Percentiles rank a stretch among this genome's conserved stretches.
These are phyloP conservation scores for Megaustenia siamemsis DNA, from an alignment of 2,888 invertebrate species.

Conservation along the genomic window DNA sequence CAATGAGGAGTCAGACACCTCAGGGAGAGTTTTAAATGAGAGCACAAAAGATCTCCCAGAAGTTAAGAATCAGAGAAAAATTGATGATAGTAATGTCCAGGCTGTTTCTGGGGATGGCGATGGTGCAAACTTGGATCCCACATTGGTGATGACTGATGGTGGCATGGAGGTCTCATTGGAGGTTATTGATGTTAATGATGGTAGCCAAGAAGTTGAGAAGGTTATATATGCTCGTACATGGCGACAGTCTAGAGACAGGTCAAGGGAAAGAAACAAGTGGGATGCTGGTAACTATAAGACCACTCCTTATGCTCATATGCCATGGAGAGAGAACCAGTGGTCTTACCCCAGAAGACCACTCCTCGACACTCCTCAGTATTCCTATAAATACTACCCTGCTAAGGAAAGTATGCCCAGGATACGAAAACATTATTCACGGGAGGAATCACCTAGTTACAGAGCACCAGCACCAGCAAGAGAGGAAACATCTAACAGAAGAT, in stretches of 20 bases:
- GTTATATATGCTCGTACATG: conserved; percentile 39
- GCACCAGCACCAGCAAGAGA: conserved; percentile 36
- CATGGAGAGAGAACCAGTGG: conserved; percentile 16
- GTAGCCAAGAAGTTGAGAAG: conserved; percentile 8
- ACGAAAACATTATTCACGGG: neutral
- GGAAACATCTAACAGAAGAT: conserved; percentile 18
- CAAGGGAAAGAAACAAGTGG: neutral
- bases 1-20: conserved; percentile 23
- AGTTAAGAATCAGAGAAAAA: neutral
- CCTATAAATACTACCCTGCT: neutral
- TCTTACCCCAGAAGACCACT: neutral
- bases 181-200: conserved; percentile 47
- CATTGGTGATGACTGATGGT: conserved; percentile 45
- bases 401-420: neutral
- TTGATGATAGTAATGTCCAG: neutral
- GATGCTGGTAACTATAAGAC: neutral
- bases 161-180: conserved; percentile 47
- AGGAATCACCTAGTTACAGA: neutral
- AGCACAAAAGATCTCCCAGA: neutral
- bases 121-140: neutral
- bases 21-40: conserved; percentile 10
- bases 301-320: neutral
- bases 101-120: neutral
- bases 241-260: neutral
- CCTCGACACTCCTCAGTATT: too few species aligned